A percentile compares a stretch with the other conserved stretches of the same genome.
phyloP scores from a whole-genome alignment of 2,797 vertebrate species.

The Sardinella longiceps region DNA sequence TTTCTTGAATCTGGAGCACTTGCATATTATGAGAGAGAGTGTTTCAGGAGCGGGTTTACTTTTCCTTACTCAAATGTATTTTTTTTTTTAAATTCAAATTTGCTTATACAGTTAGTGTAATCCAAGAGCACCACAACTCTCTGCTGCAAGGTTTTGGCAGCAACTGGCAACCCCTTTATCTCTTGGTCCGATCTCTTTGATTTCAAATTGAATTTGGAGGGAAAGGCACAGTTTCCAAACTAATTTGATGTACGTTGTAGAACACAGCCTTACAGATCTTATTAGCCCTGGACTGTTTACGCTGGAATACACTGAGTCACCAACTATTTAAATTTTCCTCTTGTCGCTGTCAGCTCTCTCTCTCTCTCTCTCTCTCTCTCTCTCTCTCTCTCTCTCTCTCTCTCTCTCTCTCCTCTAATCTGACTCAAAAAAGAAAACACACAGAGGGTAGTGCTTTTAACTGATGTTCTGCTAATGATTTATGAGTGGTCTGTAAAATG shows the following conservation, averaged over 20 bases:
- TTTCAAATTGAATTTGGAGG: neutral
- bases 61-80: neutral
- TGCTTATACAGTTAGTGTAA: neutral
- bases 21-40: too few species aligned
- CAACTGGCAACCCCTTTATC: neutral
- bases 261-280: neutral
- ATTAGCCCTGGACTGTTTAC: neutral
- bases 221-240: neutral
- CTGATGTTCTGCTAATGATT: conserved; percentile 43
- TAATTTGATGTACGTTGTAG: neutral
- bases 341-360: neutral
- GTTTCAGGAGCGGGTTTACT: neutral
- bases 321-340: neutral
- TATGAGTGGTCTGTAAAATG: conserved; percentile 25
- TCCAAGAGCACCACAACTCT: neutral
- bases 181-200: neutral
- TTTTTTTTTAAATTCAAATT: neutral
- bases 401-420: neutral
- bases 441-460: conserved; percentile 22
- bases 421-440: neutral
- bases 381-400: neutral
- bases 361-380: neutral
- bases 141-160: neutral
- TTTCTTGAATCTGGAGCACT: neutral
- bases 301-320: conserved; percentile 3